Conservation (phyloP, 2,113 vertebrate genomes). For the Varanus komodoensis region DNA sequence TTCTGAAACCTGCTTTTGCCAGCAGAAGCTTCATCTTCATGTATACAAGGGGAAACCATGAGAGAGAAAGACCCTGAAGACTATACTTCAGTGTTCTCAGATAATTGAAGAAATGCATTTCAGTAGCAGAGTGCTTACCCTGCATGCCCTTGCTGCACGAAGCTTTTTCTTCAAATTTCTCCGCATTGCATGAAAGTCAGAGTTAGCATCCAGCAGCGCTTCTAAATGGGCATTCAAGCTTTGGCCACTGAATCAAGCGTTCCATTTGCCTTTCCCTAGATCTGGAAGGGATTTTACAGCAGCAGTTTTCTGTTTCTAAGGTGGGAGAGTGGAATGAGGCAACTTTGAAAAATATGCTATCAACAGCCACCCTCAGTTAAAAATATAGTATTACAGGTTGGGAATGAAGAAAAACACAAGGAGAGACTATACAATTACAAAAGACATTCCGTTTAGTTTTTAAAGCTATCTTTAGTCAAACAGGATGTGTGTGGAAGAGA, state of each 20-base stretch:
- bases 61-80: slow-evolving; percentile 54
- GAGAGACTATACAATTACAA: background rate
- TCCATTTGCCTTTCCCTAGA: background rate
- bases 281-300: background rate
- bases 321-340: too few relatives aligned
- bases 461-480: slow-evolving; percentile 1
- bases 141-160: background rate
- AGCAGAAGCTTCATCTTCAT: slow-evolving; percentile 71
- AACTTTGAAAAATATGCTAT: background rate
- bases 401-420: background rate
- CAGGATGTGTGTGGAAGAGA: background rate
- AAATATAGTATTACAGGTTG: background rate
- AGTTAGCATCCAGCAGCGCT: fast-evolving
- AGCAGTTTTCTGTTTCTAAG: background rate
- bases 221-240: background rate
- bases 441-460: background rate
- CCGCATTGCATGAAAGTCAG: background rate
- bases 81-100: slow-evolving; percentile 24
- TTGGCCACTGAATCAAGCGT: background rate
- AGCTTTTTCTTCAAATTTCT: background rate
- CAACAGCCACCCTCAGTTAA: background rate
- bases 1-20: slow-evolving; percentile 68
- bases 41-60: slow-evolving; percentile 43
- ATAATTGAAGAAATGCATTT: background rate
- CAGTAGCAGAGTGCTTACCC: slow-evolving; percentile 21